Evolutionary conservation across 1,140 invertebrate species (phyloP).

Genomic region (Penaeus vannamei): DNA sequence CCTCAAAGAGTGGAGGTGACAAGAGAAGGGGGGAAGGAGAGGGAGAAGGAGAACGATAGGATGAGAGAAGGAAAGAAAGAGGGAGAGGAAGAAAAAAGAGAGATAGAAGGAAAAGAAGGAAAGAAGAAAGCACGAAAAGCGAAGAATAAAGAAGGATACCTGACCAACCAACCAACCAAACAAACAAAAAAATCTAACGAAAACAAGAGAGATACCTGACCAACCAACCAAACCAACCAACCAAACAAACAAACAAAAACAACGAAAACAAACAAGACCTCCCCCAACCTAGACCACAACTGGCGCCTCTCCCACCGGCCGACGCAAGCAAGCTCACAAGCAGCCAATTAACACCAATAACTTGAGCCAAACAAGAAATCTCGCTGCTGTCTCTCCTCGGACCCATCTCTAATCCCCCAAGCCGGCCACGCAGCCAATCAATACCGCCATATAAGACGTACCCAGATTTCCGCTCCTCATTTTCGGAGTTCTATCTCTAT

Average conservation of each 20-base stretch:
- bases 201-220: not conserved
- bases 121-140: not conserved
- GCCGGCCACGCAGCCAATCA: too few species aligned
- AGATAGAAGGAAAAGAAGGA: not conserved
- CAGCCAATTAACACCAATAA: not conserved
- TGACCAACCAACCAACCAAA: not conserved
- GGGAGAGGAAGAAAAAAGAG: not conserved
- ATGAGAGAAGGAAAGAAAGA: not conserved
- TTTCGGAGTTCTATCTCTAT: not conserved
- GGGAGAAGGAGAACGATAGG: not conserved
- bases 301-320: too few species aligned
- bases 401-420: too few species aligned
- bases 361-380: not conserved
- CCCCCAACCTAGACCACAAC: too few species aligned
- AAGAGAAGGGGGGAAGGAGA: not conserved
- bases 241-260: not conserved
- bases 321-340: not conserved
- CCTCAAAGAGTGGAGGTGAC: not conserved
- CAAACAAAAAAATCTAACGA: not conserved
- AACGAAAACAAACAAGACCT: not conserved
- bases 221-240: not conserved
- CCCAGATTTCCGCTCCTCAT: too few species aligned
- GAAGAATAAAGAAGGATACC: not conserved
- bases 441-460: too few species aligned
- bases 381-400: not conserved